These are phyloP conservation scores for Phenganax subtilis DNA, from an alignment of 92 coral and sea anemone genomes.

Conservation along the genomic window DNA sequence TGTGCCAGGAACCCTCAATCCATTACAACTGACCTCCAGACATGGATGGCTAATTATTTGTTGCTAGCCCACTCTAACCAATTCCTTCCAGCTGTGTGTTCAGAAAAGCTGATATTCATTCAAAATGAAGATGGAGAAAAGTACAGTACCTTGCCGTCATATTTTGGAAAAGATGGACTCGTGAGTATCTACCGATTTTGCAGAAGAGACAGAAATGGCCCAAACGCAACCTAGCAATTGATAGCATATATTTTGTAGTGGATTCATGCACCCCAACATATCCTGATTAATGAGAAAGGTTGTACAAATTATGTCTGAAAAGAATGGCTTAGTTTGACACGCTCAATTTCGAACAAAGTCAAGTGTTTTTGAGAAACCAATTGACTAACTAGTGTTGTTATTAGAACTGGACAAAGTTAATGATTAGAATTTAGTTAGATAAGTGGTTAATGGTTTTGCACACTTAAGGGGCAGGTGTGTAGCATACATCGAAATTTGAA, in stretches of 20 bases:
- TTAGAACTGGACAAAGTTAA: background rate
- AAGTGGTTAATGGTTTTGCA: background rate
- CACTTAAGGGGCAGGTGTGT: constrained; percentile 18
- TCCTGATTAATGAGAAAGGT: background rate
- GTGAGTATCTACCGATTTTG: background rate
- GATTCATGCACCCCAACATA: background rate
- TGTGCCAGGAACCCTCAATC: background rate
- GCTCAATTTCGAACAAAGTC: background rate
- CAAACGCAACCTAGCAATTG: background rate
- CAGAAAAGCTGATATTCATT: background rate
- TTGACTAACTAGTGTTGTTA: background rate
- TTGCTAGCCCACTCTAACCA: background rate
- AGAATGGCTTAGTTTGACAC: background rate
- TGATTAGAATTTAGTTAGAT: background rate
- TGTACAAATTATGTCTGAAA: background rate
- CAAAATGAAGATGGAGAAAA: background rate
- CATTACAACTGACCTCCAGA: background rate
- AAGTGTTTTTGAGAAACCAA: background rate
- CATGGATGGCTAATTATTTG: background rate
- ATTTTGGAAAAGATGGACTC: background rate
- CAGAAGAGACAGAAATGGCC: constrained; percentile 1
- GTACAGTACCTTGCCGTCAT: background rate
- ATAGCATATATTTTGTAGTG: background rate
- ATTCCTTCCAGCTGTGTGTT: background rate
- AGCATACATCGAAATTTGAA: background rate